Percentiles rank a stretch among this genome's conserved stretches.
Conservation (phyloP, 2,888 invertebrate species). For the Trissoscelio sp. region DNA sequence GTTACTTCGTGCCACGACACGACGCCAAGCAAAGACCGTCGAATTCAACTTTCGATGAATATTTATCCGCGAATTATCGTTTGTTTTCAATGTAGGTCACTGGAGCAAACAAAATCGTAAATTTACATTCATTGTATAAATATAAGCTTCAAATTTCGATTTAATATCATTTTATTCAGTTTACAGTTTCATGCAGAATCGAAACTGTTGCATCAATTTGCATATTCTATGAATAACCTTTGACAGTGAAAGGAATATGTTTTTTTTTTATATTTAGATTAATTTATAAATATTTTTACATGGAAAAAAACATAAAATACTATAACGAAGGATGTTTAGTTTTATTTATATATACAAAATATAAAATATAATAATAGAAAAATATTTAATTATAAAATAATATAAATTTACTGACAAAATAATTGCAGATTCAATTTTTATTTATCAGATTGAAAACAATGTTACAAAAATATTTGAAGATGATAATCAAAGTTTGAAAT, state of each 20-base stretch:
- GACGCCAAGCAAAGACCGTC: constrained; percentile 6
- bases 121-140: constrained; percentile 30
- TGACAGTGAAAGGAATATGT: neutral
- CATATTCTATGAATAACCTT: neutral
- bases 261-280: too few relatives aligned
- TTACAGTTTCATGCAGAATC: constrained; percentile 2
- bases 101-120: constrained; percentile 37
- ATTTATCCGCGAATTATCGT: constrained; percentile 51
- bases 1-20: constrained; percentile 8
- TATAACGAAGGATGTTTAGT: too few relatives aligned
- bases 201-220: neutral
- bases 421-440: too few relatives aligned
- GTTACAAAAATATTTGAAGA: constrained; percentile 8
- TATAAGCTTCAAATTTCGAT: constrained; percentile 23
- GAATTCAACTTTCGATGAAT: constrained; percentile 34
- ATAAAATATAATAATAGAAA: too few relatives aligned
- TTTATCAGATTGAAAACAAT: neutral
- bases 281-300: too few relatives aligned
- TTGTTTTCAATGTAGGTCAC: constrained; percentile 25
- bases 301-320: too few relatives aligned
- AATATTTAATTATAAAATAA: too few relatives aligned
- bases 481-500: constrained; percentile 6
- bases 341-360: too few relatives aligned
- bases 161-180: constrained; percentile 9
- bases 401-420: too few relatives aligned